Evolutionary conservation across 2,113 vertebrate genomes (phyloP), one percentile per base, ranked within the genome.

Genomic region (Natator depressus): DNA sequence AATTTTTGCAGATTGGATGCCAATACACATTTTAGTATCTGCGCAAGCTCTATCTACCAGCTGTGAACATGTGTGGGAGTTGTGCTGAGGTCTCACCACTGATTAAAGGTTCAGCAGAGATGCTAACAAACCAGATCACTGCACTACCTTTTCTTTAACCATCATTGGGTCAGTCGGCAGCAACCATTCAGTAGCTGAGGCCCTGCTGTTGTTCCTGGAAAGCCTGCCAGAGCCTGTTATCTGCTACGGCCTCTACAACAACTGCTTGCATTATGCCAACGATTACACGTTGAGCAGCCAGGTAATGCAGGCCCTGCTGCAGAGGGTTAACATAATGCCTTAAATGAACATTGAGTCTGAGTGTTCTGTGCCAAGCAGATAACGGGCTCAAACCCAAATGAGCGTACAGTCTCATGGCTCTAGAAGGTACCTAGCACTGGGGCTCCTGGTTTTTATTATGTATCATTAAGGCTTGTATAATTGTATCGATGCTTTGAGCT

Each of bases 171-270:
- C 97, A 99, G 99, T 99, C 69, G 99, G 99, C 90, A 99, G 98
- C 98, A 99, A 99, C 96, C 99, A 99, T 97, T 99, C 99, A 0
- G 98, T 99, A 84, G 99, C 99, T 2, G 99, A 99, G 96, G 99
- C 99, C 2, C 95, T 99, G 96, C 98, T 99, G 88, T 98, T 99
- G 51, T 99, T 99, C 97, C 97, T 99, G 65, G 99, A 99, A 87
- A 99, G 99, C 84, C 98, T 99, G 49, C 99, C 99, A 0, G 99
- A 99, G 94, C 99, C 99, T 0, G 99, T 99, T 78, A 94, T 99
- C 94, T 99, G 99, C 94, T 99, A 91, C 93, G 95, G 94, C 2
- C 93, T 98, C 91, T 99, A 99, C 97, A 97, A 98, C 86, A 98
- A 96, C 96, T 99, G 99, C 79, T 92, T 99, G 93, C 99, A 99